Base-by-base conservation (phyloP, 2,888 invertebrate species). In the Camponotus fellah region DNA sequence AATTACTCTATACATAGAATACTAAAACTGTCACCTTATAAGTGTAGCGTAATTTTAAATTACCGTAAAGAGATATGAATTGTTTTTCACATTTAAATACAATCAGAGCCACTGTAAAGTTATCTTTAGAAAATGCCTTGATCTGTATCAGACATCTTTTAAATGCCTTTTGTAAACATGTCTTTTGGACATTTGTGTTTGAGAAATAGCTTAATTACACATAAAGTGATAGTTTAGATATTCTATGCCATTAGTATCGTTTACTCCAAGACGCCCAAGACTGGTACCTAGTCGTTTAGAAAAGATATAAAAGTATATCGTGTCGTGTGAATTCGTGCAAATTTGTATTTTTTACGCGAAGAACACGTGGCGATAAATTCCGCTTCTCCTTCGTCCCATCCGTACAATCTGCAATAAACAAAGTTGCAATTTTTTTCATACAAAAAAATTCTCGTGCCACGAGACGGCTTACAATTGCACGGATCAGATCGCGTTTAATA, bases 291-390 rank as follows among this genome's bases (percentile, higher is more conserved):
- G 74, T 37, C 58, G 46, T 72, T 46, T 79, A 69, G 75, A 49
- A 26, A 26, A 53, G 60, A 40, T 65, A 64, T 68, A 72, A 64
- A 64, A 66, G 65, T 65, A 60, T 53, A 32, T 40, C 68, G 43
- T 74, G 68, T 32, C 68, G 34, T 74, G 58, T 77, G 83, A 85
- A 65, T 69, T 64, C 65, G 49, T 26, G 84, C 26, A 26, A 56
- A 88, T 88, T 89, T 89, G 77, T 89, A 88, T 83, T 85, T 85
- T 82, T 84, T 80, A 79, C 65, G 58, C 37, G n/a, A 80, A 72
- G 32, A 85, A 76, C 53, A 64, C 72, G 34, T 77, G 77, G 62
- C 74, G 74, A 68, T 72, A 49, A 60, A 64, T 68, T 62, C 60
- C 60, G 74, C 69, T 65, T 66, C 71, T 65, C 26, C 80, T 77